These are phyloP conservation scores for Galeopsomyia nigrocyanea DNA, from an alignment of 2,888 invertebrate genomes.

Conservation along the genomic window DNA sequence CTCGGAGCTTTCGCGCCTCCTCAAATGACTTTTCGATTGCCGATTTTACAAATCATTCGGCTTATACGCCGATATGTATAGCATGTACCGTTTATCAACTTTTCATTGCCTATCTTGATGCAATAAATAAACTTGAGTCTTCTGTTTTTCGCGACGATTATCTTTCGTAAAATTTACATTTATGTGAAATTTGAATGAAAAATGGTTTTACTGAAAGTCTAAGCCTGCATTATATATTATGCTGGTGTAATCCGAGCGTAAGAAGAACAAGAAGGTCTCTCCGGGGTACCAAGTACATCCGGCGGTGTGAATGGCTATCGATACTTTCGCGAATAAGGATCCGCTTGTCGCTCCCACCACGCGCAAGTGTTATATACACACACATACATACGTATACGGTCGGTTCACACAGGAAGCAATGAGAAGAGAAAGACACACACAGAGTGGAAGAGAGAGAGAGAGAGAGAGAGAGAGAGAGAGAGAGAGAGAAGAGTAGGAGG, in stretches of 20 bases:
- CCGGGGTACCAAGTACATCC: conserved; percentile 45
- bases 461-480: conserved; percentile 30
- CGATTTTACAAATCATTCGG: conserved; percentile 12
- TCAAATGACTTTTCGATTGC: conserved; percentile 24
- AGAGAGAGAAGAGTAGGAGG: conserved; percentile 16
- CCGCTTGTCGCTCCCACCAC: conserved; percentile 38
- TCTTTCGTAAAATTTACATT: too few relatives aligned
- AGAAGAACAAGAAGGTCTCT: not conserved
- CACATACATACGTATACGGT: too few relatives aligned
- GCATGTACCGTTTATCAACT: too few relatives aligned
- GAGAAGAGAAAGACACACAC: conserved; percentile 37
- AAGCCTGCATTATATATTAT: not conserved
- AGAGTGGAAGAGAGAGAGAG: conserved; percentile 41
- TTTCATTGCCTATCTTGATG: too few relatives aligned
- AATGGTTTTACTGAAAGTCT: too few relatives aligned
- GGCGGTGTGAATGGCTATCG: conserved; percentile 59
- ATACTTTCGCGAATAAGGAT: conserved; percentile 55
- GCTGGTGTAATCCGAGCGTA: conserved; percentile 24
- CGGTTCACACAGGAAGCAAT: too few relatives aligned
- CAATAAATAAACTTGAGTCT: too few relatives aligned
- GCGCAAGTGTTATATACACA: not conserved
- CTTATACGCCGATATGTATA: too few relatives aligned
- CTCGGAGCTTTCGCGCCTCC: conserved; percentile 26
- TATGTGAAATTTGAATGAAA: too few relatives aligned
- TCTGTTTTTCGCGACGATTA: too few relatives aligned